A percentile compares a stretch with the other conserved stretches of the same genome.
phyloP scores from a whole-genome alignment of 2,113 vertebrate genomes.

The Catharus bicknelli region DNA sequence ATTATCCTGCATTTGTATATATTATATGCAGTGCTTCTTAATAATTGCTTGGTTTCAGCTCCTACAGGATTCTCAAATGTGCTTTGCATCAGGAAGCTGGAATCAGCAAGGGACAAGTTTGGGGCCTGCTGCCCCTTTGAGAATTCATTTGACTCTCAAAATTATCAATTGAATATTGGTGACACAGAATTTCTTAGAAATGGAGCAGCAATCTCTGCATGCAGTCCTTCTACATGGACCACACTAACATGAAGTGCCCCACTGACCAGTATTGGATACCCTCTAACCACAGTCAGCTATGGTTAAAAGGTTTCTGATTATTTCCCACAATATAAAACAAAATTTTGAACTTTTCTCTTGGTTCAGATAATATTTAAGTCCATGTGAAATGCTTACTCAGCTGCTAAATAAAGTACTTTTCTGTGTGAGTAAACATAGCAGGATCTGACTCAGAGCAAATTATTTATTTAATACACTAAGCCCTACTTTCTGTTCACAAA shows the following conservation, averaged over 20 bases:
- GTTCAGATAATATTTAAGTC: not conserved
- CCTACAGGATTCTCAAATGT: not conserved
- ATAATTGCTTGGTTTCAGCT: not conserved
- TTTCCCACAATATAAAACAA: not conserved
- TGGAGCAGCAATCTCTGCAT: not conserved
- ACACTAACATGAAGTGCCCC: not conserved
- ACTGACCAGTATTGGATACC: not conserved
- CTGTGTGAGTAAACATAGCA: constrained; percentile 9
- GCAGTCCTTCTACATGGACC: not conserved
- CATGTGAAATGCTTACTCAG: not conserved
- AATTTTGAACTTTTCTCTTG: not conserved
- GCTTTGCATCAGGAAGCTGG: not conserved
- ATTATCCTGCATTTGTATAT: not conserved
- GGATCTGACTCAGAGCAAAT: constrained; percentile 38
- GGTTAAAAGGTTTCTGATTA: not conserved
- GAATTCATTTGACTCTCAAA: not conserved
- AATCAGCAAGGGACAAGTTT: not conserved
- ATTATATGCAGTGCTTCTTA: not conserved
- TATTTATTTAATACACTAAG: constrained; percentile 47
- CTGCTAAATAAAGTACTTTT: constrained; percentile 40
- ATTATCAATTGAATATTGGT: not conserved
- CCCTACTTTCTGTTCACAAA: constrained; percentile 14
- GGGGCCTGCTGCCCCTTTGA: not conserved
- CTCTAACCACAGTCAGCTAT: not conserved
- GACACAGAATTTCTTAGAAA: not conserved